phyloP scores from a whole-genome alignment of 1,140 invertebrate species.

The Reticulitermes speratus region DNA sequence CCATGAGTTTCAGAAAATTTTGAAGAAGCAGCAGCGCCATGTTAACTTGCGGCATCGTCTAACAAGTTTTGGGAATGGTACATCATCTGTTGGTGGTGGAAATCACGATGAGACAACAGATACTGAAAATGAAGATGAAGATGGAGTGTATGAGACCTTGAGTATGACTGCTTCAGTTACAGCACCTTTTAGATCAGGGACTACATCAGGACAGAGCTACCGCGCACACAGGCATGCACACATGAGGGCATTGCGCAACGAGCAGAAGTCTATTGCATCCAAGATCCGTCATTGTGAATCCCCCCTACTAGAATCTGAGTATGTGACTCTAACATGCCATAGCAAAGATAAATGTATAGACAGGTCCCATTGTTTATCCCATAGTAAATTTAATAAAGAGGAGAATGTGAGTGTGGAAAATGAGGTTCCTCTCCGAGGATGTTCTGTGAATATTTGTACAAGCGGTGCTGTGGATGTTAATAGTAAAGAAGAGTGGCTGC shows the following conservation, averaged over 20 bases:
- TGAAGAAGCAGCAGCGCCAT: constrained; percentile 66
- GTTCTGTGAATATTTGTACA: not conserved
- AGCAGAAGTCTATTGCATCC: constrained; percentile 28
- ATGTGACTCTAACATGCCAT: constrained; percentile 31
- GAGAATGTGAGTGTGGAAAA: not conserved
- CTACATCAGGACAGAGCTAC: constrained; percentile 19
- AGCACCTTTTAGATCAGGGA: not conserved
- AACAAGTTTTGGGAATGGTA: constrained; percentile 39
- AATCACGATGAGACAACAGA: constrained; percentile 46
- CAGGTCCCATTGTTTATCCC: constrained; percentile 1
- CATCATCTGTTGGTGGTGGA: constrained; percentile 52
- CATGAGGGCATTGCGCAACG: constrained; percentile 33
- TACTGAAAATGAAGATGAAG: constrained; percentile 52
- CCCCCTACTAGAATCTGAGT: not conserved
- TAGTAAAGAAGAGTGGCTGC: not conserved
- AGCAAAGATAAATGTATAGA: not conserved
- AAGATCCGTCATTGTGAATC: not conserved
- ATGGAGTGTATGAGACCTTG: constrained; percentile 54
- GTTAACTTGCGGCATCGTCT: constrained; percentile 51
- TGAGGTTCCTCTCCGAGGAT: constrained; percentile 1
- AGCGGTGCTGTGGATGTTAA: not conserved
- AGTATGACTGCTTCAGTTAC: not conserved
- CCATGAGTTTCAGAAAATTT: constrained; percentile 75
- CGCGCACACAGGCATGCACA: constrained; percentile 32
- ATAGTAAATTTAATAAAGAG: not conserved